These are phyloP conservation scores for Pseudomyrmex concolor DNA, from an alignment of 1,140 invertebrate genomes.

Conservation along the genomic window DNA sequence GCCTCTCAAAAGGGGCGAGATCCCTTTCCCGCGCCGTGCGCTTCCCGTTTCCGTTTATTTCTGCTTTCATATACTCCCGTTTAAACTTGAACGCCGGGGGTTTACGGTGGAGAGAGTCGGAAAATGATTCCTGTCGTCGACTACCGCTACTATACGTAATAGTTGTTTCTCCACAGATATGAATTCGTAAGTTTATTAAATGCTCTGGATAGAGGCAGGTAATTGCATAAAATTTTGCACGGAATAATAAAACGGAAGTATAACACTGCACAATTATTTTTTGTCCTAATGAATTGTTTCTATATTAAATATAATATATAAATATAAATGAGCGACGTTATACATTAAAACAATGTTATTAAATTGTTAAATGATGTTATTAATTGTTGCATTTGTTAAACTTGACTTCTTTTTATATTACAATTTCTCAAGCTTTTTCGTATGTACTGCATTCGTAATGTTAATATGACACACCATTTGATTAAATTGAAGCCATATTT, in stretches of 20 bases:
- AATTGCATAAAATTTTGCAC: neutral
- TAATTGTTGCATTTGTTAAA: neutral
- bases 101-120: neutral
- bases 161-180: constrained; percentile 13
- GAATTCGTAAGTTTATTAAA: neutral
- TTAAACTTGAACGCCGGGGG: constrained; percentile 25
- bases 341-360: no score
- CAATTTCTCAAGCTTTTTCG: no score
- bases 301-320: no score
- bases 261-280: neutral
- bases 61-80: constrained; percentile 35
- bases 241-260: neutral
- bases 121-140: constrained; percentile 35
- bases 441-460: no score
- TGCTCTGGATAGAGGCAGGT: neutral
- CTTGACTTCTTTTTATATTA: neutral
- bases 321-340: no score
- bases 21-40: constrained; percentile 34
- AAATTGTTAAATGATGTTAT: no score
- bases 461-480: neutral
- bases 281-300: no score
- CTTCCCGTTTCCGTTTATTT: constrained; percentile 54
- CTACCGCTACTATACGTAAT: constrained; percentile 20
- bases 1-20: constrained; percentile 46
- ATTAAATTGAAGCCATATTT: neutral